Evolutionary conservation across 2,797 vertebrate genomes (phyloP).

Genomic region (Megaceryle alcyon): DNA sequence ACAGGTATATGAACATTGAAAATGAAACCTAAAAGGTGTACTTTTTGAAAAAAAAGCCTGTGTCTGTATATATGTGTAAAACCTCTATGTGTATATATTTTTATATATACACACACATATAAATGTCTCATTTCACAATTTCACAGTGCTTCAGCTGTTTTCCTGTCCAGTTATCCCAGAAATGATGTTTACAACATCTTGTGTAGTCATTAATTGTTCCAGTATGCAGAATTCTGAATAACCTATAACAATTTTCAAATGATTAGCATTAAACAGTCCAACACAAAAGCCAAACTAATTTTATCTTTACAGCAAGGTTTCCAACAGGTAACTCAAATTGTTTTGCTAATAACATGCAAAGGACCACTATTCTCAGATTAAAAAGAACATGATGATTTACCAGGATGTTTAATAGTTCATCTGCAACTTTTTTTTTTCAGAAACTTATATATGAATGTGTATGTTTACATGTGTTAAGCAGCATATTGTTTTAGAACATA

Average conservation of each 20-base stretch:
- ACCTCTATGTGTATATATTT: neutral
- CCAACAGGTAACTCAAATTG: neutral
- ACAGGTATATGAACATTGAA: neutral
- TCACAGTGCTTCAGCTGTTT: neutral
- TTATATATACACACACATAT: too few species aligned
- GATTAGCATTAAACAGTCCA: neutral
- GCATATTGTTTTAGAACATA: slow-evolving; percentile 7
- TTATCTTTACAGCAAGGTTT: neutral
- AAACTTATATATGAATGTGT: neutral
- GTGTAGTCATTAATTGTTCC: slow-evolving; percentile 3
- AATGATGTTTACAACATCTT: neutral
- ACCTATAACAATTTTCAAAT: neutral
- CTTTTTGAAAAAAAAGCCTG: neutral
- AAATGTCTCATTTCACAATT: neutral
- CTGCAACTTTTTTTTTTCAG: neutral
- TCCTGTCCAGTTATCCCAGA: neutral
- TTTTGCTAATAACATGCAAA: neutral
- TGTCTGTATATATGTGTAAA: neutral
- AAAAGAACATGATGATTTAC: neutral
- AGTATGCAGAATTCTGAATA: slow-evolving; percentile 15
- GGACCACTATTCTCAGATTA: neutral
- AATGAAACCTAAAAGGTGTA: neutral
- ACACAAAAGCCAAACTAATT: neutral
- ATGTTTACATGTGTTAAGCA: neutral
- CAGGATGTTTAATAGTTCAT: neutral